phyloP scores from a whole-genome alignment of 1,140 invertebrate species.

The Papilio xuthus region DNA sequence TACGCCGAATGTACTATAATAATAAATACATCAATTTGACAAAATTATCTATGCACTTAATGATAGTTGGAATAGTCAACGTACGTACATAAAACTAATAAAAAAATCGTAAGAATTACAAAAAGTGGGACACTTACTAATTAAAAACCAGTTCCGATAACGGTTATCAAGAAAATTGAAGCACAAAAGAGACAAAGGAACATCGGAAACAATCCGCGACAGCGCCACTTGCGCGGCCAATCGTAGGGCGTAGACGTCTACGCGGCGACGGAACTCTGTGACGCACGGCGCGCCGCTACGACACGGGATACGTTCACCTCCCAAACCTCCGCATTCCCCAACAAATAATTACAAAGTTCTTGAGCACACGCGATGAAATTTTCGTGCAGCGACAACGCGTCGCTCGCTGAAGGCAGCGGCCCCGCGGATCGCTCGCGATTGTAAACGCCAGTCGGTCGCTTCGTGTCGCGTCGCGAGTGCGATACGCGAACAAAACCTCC shows the following conservation, averaged over 20 bases:
- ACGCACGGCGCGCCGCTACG: slow-evolving; percentile 65
- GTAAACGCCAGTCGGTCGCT: not conserved
- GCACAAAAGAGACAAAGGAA: slow-evolving; percentile 48
- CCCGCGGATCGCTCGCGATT: not conserved
- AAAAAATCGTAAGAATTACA: not conserved
- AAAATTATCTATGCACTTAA: not conserved
- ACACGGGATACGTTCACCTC: slow-evolving; percentile 60
- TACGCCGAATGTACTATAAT: not conserved
- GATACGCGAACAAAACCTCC: slow-evolving; percentile 43
- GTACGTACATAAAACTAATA: not conserved
- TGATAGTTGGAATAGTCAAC: not conserved
- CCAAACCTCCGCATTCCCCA: slow-evolving; percentile 56
- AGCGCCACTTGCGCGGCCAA: slow-evolving; percentile 47
- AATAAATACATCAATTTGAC: not conserved
- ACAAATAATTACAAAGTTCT: slow-evolving; percentile 43
- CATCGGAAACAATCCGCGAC: slow-evolving; percentile 45
- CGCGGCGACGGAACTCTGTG: slow-evolving; percentile 67
- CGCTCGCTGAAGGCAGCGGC: not conserved
- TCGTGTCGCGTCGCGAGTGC: slow-evolving; percentile 8
- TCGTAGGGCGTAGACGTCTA: slow-evolving; percentile 70
- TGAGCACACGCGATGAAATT: slow-evolving; percentile 45
- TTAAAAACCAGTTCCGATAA: slow-evolving; percentile 4
- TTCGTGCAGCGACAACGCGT: slow-evolving; percentile 48
- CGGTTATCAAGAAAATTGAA: slow-evolving; percentile 4
- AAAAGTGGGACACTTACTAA: not conserved